Percentiles rank a stretch among this genome's conserved stretches.
Evolutionary conservation across 2,113 vertebrate genomes (phyloP).

Genomic region (Percina caprodes): DNA sequence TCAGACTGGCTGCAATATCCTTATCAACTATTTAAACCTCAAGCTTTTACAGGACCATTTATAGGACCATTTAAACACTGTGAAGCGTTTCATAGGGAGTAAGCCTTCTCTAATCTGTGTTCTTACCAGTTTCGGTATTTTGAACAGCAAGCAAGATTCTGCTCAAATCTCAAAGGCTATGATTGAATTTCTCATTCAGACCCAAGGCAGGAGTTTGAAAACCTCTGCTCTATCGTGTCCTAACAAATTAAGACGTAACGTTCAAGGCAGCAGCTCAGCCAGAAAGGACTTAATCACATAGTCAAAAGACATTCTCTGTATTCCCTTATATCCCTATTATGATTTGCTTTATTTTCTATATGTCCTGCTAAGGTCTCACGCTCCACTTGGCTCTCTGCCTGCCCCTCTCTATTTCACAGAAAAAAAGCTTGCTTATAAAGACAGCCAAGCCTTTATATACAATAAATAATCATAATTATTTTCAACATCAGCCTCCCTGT

Average conservation of each 20-base stretch:
- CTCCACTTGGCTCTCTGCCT: background rate
- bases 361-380: constrained; percentile 20
- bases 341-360: constrained; percentile 8
- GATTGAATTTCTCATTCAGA: constrained; percentile 20
- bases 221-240: constrained; percentile 1
- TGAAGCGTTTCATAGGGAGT: constrained; percentile 12
- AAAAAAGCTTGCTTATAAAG: constrained; percentile 24
- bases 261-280: background rate
- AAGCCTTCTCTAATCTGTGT: constrained; percentile 16
- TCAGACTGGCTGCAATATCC: background rate
- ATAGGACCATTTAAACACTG: background rate
- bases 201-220: constrained; percentile 12
- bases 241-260: constrained; percentile 10
- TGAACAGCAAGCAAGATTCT: background rate
- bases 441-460: constrained; percentile 26
- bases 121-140: constrained; percentile 10
- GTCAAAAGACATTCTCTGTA: constrained; percentile 1
- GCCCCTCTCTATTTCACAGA: constrained; percentile 13
- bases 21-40: background rate
- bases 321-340: constrained; percentile 22
- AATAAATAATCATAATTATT: constrained; percentile 52
- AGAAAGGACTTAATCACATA: background rate
- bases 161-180: background rate
- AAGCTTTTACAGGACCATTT: constrained; percentile 10
- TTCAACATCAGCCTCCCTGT: constrained; percentile 36